Evolutionary conservation across 2,888 invertebrate genomes (phyloP), one percentile per base, ranked within the genome.

Genomic region (Siphlonurus alternatus): DNA sequence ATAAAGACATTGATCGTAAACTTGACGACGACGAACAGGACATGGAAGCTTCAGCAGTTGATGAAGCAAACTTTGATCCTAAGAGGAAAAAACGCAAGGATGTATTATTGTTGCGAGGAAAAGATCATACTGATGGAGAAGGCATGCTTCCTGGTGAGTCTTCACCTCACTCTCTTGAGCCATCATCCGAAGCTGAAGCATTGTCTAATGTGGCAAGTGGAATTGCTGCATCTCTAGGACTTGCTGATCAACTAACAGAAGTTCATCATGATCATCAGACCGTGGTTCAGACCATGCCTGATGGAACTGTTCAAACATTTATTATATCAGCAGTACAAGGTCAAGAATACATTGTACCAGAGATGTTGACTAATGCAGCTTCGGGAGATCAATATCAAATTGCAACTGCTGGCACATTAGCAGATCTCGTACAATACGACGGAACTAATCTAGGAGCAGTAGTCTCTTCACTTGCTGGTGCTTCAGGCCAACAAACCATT

Each of bases 1-100:
- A 89, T 71, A 82, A 82, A 71, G 78, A 79, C 63, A 81, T 83
- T 68, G 86, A 85, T 0, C 77, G 79, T 62, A 77, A 77, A 68
- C 86, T 87, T 75, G 64, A 69, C 59, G 68, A 69, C 7, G 66
- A 67, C 19, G 69, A 67, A 19, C 72, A 72, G 24, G n/a, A n/a
- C n/a, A 72, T 72, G 15, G 73, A 72, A 53, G 73, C 74, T 15
- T 69, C 70, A 20, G 65, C 64, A 18, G 69, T 69, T 5, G 69
- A 61, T 23, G 54, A 51, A 24, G 60, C 51, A 61, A 61, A 22
- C 10, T 18, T 7, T n/a, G 56, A n/a, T 56, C 22, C 22, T n/a
- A 22, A 56, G 22, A 22, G 20, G 56, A 38, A 38, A 15, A 38
- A 38, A 15, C 5, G 38, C 5, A 5, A 15, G 5, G 38, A 38